Base-by-base conservation (phyloP, 2,113 vertebrate species). In the Onychostoma macrolepis region DNA sequence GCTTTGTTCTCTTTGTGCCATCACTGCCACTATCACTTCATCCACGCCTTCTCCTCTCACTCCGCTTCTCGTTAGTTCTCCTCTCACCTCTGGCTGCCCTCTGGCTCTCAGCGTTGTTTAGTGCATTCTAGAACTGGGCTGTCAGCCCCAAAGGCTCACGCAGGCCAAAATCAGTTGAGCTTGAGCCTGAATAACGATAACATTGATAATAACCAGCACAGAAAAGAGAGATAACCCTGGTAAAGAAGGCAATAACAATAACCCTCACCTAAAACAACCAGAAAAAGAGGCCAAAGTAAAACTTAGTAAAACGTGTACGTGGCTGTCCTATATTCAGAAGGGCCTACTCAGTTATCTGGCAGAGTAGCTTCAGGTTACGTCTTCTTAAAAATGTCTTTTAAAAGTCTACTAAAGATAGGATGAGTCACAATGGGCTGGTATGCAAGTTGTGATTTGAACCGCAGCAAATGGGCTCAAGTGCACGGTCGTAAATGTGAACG, bases 51-150 rank as follows among this genome's bases (percentile, higher is more conserved):
- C 56, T 45, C 36, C 71, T 50, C 38, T 28, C 41, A 58, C 38
- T 38, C n/a, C 45, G 15, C 65, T 30, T 71, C 43, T 36, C 10
- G 19, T 83, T 83, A 53, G 81, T 36, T 83, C 43, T 84, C 30
- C 41, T 91, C 89, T 89, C 91, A 91, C 90, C 91, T 90, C 92
- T 93, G 93, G 93, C 92, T 91, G 93, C 91, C 93, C 94, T 91
- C 83, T 65, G 80, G 83, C 77, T 28, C 77, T 58, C 80, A 67
- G 83, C 78, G 63, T 85, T 90, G 89, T 90, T 89, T 89, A 67
- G 84, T 83, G 74, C 78, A 45, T 90, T 90, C 63, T 89, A 89
- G 87, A 90, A 87, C 1, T 8, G 19, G 15, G 76, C 88, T 84
- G 76, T 87, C 86, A 85, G 87, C 80, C 83, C 87, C 56, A 30